These are phyloP conservation scores for Alaudala cheleensis DNA, from an alignment of 2,113 vertebrate species.

Conservation along the genomic window DNA sequence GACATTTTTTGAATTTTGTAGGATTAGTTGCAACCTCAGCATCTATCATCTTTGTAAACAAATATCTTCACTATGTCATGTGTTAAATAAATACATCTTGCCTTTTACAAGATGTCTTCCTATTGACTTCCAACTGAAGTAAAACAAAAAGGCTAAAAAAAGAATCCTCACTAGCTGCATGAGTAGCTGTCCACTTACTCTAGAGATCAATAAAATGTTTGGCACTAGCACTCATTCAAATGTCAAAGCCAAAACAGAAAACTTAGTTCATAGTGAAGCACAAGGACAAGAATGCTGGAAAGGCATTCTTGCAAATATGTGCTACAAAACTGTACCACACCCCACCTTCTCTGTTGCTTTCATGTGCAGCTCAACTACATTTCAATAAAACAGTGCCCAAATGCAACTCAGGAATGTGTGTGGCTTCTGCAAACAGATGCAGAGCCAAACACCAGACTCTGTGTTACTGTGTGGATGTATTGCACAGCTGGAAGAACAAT, in stretches of 20 bases:
- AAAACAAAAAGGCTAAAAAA: conserved; percentile 18
- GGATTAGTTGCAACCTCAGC: background rate
- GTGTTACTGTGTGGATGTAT: background rate
- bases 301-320: conserved; percentile 33
- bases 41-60: background rate
- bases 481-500: background rate
- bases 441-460: background rate
- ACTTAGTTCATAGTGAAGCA: background rate
- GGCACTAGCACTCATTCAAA: conserved; percentile 5
- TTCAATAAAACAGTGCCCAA: conserved; percentile 13
- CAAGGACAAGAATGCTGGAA: conserved; percentile 26
- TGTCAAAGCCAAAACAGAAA: conserved; percentile 62
- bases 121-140: background rate
- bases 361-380: conserved; percentile 14
- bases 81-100: background rate
- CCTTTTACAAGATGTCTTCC: conserved; percentile 36
- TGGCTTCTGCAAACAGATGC: background rate
- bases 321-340: background rate
- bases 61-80: background rate
- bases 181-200: conserved; percentile 1
- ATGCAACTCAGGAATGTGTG: background rate
- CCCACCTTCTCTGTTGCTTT: conserved; percentile 25
- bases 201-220: conserved; percentile 43
- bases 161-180: background rate
- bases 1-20: background rate